Evolutionary conservation across 53 echinoderm and acorn worm species (phyloP).

Genomic region (Hippasteria phrygiana): DNA sequence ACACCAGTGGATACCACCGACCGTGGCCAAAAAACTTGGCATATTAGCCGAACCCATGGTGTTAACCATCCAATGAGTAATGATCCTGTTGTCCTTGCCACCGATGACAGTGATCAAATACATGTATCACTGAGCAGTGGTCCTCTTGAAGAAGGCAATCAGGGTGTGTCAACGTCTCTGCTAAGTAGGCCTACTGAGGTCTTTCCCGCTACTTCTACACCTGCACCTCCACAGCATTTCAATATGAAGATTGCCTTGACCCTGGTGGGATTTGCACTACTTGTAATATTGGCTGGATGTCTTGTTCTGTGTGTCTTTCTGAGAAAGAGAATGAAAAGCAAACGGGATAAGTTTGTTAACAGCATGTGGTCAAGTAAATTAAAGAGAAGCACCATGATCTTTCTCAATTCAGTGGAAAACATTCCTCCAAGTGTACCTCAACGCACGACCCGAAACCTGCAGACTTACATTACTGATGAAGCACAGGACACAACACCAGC

Average conservation of each 20-base stretch:
- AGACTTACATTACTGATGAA: slow-evolving; percentile 1
- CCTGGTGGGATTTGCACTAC: background rate
- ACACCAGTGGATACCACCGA: background rate
- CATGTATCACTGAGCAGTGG: no score
- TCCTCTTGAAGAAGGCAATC: background rate
- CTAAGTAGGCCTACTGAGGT: background rate
- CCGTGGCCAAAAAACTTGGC: background rate
- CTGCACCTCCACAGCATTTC: no score
- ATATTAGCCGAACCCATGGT: no score
- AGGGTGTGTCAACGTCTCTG: background rate
- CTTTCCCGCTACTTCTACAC: background rate
- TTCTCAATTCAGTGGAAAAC: background rate
- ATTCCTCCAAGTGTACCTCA: background rate
- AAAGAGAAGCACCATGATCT: slow-evolving; percentile 25
- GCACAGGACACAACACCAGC: background rate
- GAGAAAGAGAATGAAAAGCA: background rate
- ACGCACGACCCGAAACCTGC: background rate
- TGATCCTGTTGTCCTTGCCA: no score
- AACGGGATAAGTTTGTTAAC: background rate
- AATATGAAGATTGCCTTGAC: background rate
- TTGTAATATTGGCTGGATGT: background rate
- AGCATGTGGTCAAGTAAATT: background rate
- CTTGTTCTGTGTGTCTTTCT: slow-evolving; percentile 3
- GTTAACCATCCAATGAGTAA: no score
- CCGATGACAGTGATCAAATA: no score